Evolutionary conservation across 2,888 invertebrate genomes (phyloP), one percentile per base, ranked within the genome.

Genomic region (Fragum fragum): DNA sequence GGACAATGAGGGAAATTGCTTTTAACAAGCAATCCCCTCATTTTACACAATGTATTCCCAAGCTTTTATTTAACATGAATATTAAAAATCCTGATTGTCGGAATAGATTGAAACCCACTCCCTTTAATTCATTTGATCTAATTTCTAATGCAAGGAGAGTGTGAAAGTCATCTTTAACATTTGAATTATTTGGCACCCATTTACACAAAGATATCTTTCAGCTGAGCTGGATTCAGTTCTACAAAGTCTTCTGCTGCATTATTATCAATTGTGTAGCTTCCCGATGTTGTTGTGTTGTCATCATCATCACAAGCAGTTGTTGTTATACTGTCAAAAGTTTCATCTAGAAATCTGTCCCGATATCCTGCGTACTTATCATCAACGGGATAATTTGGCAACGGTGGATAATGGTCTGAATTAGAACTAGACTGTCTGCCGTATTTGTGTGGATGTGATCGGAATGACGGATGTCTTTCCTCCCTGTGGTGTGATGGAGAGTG

Each of bases 211-310:
- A 90, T 86, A 69, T 90, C 89, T 70, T 87, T 88, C 55, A 88
- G 78, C 55, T 87, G 85, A 73, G 80, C 81, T 77, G 83, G 80
- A 59, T 89, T 89, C 68, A 87, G 70, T 18, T 85, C 84, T 9
- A 87, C 71, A 61, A 87, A 87, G n/a, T 83, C 84, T 29, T 90
- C 90, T 63, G 88, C 61, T 29, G 61, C 72, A 36, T 81, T 88
- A 77, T 88, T 88, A 66, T 91, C 92, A 23, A 92, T 90, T 23
- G 91, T 91, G 76, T 92, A 92, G 73, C 92, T 92, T 5, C 92
- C 92, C 0, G 91, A 91, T 3, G 92, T 92, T 7, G 91, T 91
- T 21, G 92, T 92, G 61, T 89, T 89, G 76, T 91, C 91, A 75
- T 91, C 92, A 36, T 90, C 88, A 72, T 92, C 91, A 47, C 90